Percentiles rank a stretch among this genome's conserved stretches.
Evolutionary conservation across 2,113 vertebrate species (phyloP).

Genomic region (Chaenocephalus aceratus): DNA sequence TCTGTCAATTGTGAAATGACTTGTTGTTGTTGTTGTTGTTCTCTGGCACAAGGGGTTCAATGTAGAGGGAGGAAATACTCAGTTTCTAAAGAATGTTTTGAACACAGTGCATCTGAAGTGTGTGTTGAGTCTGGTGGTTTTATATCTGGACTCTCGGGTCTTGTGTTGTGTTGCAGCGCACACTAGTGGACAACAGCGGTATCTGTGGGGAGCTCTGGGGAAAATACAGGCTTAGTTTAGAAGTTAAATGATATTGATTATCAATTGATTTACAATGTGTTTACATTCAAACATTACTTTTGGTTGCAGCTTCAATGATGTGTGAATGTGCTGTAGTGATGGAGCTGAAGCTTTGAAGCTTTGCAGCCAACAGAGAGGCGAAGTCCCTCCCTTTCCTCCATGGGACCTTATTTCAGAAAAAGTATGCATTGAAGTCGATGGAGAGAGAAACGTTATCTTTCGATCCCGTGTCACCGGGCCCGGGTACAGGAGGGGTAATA

Average conservation of each 20-base stretch:
- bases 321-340: no score
- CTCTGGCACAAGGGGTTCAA: conserved; percentile 9
- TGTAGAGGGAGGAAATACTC: neutral
- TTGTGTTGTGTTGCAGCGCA: conserved; percentile 77
- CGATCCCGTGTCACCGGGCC: neutral
- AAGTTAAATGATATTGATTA: neutral
- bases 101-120: neutral
- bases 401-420: no score
- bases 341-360: no score
- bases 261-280: neutral
- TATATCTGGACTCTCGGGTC: neutral
- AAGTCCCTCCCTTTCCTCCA: no score
- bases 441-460: no score
- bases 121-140: neutral
- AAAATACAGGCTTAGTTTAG: neutral
- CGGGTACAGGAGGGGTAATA: no score
- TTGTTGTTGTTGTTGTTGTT: neutral
- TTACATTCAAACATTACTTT: neutral
- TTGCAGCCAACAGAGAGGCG: no score
- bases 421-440: no score
- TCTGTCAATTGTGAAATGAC: conserved; percentile 14
- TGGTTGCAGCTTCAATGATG: neutral
- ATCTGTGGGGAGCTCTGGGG: neutral
- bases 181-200: conserved; percentile 77
- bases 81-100: neutral